Evolutionary conservation across 2,797 vertebrate genomes (phyloP), one percentile per base, ranked within the genome.

Genomic region (Premnoplex brunnescens): DNA sequence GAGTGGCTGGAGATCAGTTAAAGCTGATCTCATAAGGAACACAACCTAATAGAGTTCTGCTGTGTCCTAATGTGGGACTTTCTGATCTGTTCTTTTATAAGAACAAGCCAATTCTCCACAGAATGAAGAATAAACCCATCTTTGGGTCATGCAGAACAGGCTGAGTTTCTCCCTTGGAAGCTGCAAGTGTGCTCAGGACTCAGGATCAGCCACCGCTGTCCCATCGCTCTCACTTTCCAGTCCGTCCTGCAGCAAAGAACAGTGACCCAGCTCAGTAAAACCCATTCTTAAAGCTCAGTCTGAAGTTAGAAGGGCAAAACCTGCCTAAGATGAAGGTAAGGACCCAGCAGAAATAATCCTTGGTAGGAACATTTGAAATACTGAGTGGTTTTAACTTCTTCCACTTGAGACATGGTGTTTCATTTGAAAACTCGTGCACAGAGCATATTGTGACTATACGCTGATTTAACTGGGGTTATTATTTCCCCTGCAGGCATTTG

Each of bases 401-500:
- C 88, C 81, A n/a, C 71, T 85, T 39, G 32, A 85, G 74, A 76
- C 14, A 5, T 13, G 43, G 39, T 63, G 49, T 78, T 94, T 91
- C 36, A 71, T 89, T 91, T 77, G 67, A 66, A 90, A 96, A 90
- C 63, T 48, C 62, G n/a, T 60, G 78, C 80, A 67, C 84, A 64
- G 58, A 49, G 62, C 28, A 71, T 62, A 58, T 51, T 90, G 36
- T 93, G 87, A 90, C 67, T 63, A 60, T 86, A 85, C 87, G 76
- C 64, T 79, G 34, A 10, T 93, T 89, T 93, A 95, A 87, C 63
- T 91, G 58, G 78, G 74, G 67, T 94, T 91, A 91, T 74, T 94
- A 80, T 75, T 85, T 93, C 60, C 67, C 79, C 84, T 72, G 59
- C 59, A 95, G 77, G 73, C 93, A 69, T 88, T 94, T 93, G 60